Conservation (phyloP, 2,888 invertebrate genomes). For the Barypeithes pellucidus region DNA sequence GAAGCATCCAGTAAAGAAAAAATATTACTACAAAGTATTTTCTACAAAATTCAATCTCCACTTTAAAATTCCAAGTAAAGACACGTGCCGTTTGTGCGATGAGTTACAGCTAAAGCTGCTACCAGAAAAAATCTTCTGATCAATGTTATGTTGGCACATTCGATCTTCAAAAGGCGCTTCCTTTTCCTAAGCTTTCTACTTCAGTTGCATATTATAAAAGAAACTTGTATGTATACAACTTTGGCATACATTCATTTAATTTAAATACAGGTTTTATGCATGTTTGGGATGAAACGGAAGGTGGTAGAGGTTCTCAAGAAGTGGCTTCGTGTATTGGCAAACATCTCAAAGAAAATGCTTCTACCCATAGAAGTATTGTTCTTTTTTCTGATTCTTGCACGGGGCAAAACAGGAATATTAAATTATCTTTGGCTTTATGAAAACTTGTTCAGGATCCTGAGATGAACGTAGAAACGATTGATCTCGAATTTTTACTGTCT, state of each 20-base stretch:
- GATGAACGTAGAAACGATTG: no score
- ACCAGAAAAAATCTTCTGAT: conserved; percentile 26
- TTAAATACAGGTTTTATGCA: conserved; percentile 30
- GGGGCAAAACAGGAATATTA: no score
- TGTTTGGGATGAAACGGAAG: conserved; percentile 24
- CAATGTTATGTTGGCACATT: conserved; percentile 35
- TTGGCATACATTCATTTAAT: no score
- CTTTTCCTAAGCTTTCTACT: conserved; percentile 24
- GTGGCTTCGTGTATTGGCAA: conserved; percentile 27
- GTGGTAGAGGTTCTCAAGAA: conserved; percentile 25
- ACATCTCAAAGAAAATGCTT: conserved; percentile 9
- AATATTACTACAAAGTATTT: conserved; percentile 55
- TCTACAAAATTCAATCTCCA: conserved; percentile 47
- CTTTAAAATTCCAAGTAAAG: conserved; percentile 7
- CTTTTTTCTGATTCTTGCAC: conserved; percentile 16
- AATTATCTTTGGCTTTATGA: no score
- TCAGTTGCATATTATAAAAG: conserved; percentile 24
- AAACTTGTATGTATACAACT: no score
- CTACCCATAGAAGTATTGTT: conserved; percentile 13
- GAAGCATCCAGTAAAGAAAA: conserved; percentile 35
- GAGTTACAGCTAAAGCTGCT: conserved; percentile 9
- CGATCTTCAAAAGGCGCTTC: conserved; percentile 27
- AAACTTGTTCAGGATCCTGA: no score
- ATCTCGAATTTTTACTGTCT: no score
- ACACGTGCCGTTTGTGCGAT: conserved; percentile 19